phyloP scores from a whole-genome alignment of 2,888 invertebrate species.

The Monoplex corrugatus region DNA sequence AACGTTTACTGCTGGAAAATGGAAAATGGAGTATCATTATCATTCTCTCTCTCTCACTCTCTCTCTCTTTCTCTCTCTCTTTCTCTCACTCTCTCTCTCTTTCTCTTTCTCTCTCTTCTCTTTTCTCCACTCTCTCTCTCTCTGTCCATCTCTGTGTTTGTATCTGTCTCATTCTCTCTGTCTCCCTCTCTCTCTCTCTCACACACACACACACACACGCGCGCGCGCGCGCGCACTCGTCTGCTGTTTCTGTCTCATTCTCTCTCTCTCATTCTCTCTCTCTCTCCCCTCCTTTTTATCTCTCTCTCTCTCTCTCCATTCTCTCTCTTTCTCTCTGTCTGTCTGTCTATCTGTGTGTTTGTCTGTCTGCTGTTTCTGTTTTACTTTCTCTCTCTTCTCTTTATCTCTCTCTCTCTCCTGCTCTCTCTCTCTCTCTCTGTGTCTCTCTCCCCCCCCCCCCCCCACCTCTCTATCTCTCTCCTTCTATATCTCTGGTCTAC shows the following conservation, averaged over 20 bases:
- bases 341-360: background rate
- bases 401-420: no score
- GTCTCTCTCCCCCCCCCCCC: no score
- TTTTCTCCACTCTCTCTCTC: conserved; percentile 7
- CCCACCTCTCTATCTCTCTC: no score
- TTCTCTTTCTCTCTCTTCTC: background rate
- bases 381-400: no score
- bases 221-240: background rate
- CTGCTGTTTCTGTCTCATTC: background rate
- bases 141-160: conserved; percentile 41
- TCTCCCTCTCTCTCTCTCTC: conserved; percentile 25
- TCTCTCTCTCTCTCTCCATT: conserved; percentile 13
- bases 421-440: no score
- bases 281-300: conserved; percentile 26
- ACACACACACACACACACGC: no score
- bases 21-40: no score
- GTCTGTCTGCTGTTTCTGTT: no score
- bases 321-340: conserved; percentile 10
- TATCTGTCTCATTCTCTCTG: conserved; percentile 27
- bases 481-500: no score
- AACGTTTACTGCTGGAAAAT: no score
- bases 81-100: background rate
- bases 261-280: background rate
- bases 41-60: conserved; percentile 42
- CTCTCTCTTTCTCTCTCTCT: conserved; percentile 7